Evolutionary conservation across 2,888 invertebrate species (phyloP), one percentile per base, ranked within the genome.

Genomic region (Drosophila borealis): DNA sequence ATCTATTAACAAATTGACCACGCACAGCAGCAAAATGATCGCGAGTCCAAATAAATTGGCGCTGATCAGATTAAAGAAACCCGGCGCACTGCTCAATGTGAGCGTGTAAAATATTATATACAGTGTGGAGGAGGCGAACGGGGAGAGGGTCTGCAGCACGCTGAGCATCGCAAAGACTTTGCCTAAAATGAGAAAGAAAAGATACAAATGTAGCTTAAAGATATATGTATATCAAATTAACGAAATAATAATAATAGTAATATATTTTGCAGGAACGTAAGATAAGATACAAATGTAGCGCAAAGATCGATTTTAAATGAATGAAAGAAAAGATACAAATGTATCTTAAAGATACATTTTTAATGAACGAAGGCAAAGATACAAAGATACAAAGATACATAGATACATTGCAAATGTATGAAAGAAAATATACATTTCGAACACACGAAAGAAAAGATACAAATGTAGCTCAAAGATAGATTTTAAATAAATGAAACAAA

Each of bases 91-190:
- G 3, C 89, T 78, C n/a, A 95, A 89, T 0, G 95, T 95, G 1
- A 89, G 79, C 33, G 93, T 93, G 77, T 96, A 96, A 9, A 96
- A 89, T 0, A 94, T 88, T 42, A 94, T 94, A 89, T 95, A 96
- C 0, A 96, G 49, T 0, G 95, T 93, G 0, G 95, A 93, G 0
- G 95, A 93, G 2, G 94, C 79, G 55, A 96, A 91, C 0, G 95
- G 95, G 13, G 94, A 92, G 9, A 94, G 76, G 9, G 95, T 94
- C 91, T 96, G 95, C 11, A 95, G 84, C 0, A 94, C 94, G 10
- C 95, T 93, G 76, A 95, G 93, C 53, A 96, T 90, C 0, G 96
- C 94, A 82, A 96, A 96, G 29, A 96, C 93, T 91, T 95, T 95
- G 2, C 95, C 95, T 92, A 19, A 14, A 72, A 70, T 4, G 6